Conservation (phyloP, 2,113 vertebrate genomes). For the Antigone vipio region DNA sequence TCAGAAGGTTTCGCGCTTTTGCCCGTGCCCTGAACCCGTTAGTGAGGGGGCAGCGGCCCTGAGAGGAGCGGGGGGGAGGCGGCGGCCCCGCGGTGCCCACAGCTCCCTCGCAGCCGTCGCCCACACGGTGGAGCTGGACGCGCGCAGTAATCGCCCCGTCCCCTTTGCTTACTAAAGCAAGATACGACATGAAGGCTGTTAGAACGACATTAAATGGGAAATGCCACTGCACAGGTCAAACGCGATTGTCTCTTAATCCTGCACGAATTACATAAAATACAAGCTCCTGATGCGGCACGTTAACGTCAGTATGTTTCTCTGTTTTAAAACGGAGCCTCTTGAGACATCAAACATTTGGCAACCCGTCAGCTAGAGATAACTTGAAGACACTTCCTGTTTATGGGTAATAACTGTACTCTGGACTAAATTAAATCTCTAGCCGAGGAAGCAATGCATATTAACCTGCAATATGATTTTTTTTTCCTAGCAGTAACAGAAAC, state of each 20-base stretch:
- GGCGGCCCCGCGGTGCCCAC: not conserved
- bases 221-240: not conserved
- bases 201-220: not conserved
- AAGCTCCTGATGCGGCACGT: not conserved
- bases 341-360: not conserved
- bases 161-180: not conserved
- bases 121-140: constrained; percentile 54
- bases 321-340: not conserved
- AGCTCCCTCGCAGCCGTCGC: not conserved
- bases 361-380: not conserved
- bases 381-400: not conserved
- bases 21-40: no score
- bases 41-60: no score
- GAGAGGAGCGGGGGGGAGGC: not conserved
- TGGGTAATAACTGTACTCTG: not conserved
- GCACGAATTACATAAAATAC: rapidly evolving
- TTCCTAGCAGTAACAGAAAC: not conserved
- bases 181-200: not conserved
- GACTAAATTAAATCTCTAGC: not conserved
- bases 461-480: not conserved
- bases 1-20: not conserved
- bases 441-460: not conserved
- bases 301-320: not conserved
- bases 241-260: not conserved
- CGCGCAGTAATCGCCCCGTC: not conserved